Conservation (phyloP, 1,140 invertebrate genomes). For the Penaeus vannamei region DNA sequence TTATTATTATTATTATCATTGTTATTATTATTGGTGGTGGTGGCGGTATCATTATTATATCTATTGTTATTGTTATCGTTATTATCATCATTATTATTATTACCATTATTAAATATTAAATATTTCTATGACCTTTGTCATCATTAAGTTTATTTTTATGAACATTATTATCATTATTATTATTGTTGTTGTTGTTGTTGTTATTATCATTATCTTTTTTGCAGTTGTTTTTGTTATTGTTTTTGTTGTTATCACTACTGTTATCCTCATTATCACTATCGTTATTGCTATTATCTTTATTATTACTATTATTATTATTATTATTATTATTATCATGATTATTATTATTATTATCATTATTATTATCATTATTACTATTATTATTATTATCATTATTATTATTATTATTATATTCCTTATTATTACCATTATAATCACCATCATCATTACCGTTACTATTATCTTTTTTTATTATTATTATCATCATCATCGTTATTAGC, state of each 20-base stretch:
- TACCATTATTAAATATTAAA: background rate
- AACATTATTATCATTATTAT: background rate
- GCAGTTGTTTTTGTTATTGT: background rate
- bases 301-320: background rate
- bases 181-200: background rate
- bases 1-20: constrained; percentile 1
- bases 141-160: background rate
- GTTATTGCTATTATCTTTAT: background rate
- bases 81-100: background rate
- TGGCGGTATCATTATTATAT: background rate
- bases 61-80: background rate
- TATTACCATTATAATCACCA: background rate
- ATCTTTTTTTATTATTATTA: background rate
- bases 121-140: background rate
- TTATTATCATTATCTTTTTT: background rate
- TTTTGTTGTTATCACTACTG: background rate
- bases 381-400: too few relatives aligned
- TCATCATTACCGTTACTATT: background rate
- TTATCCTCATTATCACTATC: background rate
- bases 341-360: too few relatives aligned
- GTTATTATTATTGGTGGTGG: background rate
- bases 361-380: too few relatives aligned
- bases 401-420: too few relatives aligned
- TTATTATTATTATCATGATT: too few relatives aligned
- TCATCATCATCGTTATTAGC: background rate